Evolutionary conservation across 2,797 vertebrate genomes (phyloP).

Genomic region (Darevskia nairensis): DNA sequence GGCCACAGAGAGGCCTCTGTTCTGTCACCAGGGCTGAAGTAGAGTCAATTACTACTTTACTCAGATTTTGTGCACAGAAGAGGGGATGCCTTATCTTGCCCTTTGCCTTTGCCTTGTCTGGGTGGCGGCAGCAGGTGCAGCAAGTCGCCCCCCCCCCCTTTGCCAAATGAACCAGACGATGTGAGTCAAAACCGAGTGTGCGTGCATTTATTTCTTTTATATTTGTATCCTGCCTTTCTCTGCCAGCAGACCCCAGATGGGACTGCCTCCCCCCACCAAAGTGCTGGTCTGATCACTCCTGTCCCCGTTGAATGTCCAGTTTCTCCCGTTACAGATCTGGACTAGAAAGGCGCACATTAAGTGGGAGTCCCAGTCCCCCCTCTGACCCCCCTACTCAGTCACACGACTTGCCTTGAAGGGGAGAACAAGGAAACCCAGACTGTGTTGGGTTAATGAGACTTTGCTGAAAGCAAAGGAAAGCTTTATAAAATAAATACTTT

Average conservation of each 20-base stretch:
- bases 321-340: no score
- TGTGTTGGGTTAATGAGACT: neutral
- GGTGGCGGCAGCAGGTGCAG: no score
- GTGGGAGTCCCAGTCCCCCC: neutral
- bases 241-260: neutral
- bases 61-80: no score
- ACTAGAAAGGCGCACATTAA: neutral
- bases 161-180: neutral
- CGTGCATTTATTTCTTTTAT: neutral
- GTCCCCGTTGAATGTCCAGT: neutral
- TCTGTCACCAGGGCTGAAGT: neutral
- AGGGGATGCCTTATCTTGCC: no score
- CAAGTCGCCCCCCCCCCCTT: neutral
- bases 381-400: neutral
- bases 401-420: neutral
- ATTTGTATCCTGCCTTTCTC: neutral
- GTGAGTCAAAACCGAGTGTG: neutral
- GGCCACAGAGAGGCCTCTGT: neutral
- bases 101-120: no score
- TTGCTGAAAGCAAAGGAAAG: neutral
- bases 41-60: no score
- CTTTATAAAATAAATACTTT: neutral
- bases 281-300: neutral
- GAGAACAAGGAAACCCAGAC: neutral
- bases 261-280: no score